Conservation (phyloP, 2,797 vertebrate species). For the Acestrorhynchus altus region DNA sequence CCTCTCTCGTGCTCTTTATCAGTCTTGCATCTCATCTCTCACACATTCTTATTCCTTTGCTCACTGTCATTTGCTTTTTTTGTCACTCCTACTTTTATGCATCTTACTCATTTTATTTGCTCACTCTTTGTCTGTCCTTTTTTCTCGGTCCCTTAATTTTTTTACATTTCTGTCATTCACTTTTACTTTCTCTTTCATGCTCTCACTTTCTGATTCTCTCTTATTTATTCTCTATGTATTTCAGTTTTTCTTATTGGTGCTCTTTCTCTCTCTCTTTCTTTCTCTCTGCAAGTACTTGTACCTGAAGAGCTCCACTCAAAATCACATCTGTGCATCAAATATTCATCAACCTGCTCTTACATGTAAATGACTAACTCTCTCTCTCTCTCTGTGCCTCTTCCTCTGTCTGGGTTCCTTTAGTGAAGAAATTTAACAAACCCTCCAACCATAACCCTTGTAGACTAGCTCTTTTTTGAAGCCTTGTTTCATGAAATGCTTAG, state of each 20-base stretch:
- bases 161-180: conserved; percentile 23
- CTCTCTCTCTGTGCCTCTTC: conserved; percentile 8
- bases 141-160: conserved; percentile 51
- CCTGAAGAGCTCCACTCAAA: conserved; percentile 50
- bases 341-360: conserved; percentile 66
- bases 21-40: too few relatives aligned
- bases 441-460: not conserved
- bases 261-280: conserved; percentile 7
- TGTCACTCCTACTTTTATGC: not conserved
- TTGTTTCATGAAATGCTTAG: conserved; percentile 32
- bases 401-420: conserved; percentile 30
- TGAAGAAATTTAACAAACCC: conserved; percentile 23
- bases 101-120: not conserved
- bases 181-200: conserved; percentile 11
- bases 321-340: conserved; percentile 62
- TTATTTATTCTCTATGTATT: not conserved
- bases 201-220: not conserved
- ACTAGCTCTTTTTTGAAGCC: not conserved
- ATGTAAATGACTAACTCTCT: conserved; percentile 52
- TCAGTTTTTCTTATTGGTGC: conserved; percentile 3
- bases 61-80: not conserved
- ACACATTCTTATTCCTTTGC: not conserved
- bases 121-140: conserved; percentile 29
- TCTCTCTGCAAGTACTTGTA: conserved; percentile 46
- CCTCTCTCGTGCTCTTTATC: not conserved